These are phyloP conservation scores for Rhinophrynus dorsalis DNA, from an alignment of 2,797 vertebrate species.

Conservation along the genomic window DNA sequence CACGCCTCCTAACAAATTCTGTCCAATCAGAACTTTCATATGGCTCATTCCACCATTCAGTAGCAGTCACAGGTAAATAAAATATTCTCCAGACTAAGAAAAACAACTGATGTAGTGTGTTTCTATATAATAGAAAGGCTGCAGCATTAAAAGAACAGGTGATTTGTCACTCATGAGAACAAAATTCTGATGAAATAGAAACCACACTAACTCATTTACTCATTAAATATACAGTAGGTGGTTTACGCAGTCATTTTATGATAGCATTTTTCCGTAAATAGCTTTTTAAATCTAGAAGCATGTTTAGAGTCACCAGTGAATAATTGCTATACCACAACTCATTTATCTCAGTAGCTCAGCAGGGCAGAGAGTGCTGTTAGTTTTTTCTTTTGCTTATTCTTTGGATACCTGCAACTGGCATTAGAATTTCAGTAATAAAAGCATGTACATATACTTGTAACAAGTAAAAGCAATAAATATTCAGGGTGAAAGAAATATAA, in stretches of 20 bases:
- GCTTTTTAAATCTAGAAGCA: conserved; percentile 27
- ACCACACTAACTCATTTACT: conserved; percentile 26
- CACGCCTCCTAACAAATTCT: no score
- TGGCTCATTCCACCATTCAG: no score
- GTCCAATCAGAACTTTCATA: no score
- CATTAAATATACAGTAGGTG: conserved; percentile 30
- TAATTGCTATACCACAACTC: conserved; percentile 25
- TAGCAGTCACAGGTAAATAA: no score
- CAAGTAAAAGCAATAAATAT: conserved; percentile 37
- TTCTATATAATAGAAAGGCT: no score
- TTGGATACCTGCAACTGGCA: not conserved
- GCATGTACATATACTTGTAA: conserved; percentile 21
- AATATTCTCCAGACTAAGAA: no score
- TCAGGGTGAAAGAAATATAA: conserved; percentile 10
- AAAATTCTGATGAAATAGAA: conserved; percentile 22
- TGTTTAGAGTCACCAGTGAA: conserved; percentile 25
- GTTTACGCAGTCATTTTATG: conserved; percentile 21
- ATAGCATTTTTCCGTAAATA: conserved; percentile 40
- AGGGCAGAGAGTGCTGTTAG: conserved; percentile 16
- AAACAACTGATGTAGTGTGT: no score
- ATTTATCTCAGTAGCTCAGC: conserved; percentile 36
- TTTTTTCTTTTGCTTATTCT: conserved; percentile 12
- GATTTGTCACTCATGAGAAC: conserved; percentile 5
- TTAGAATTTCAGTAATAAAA: conserved; percentile 17
- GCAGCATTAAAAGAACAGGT: not conserved